Percentiles rank a stretch among this genome's conserved stretches.
These are phyloP conservation scores for Hermaeophaga mercurialis DNA, from an alignment of 2,888 invertebrate genomes.

Conservation along the genomic window DNA sequence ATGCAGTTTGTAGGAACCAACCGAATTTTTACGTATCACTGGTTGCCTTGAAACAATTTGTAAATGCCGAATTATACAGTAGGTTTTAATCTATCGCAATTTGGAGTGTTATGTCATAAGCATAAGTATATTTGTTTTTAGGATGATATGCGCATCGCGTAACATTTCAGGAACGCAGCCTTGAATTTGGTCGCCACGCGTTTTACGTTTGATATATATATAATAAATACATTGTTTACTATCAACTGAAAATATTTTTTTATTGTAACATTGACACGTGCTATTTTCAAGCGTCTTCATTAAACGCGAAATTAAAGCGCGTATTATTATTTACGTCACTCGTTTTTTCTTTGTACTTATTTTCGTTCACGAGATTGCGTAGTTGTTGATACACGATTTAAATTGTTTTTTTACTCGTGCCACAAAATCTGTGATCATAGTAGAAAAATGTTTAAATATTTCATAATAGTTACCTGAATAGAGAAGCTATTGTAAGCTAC, in stretches of 20 bases:
- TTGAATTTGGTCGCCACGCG: not conserved
- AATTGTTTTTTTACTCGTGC: not conserved
- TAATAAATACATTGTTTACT: slow-evolving; percentile 3
- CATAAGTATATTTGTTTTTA: not conserved
- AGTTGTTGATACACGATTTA: not conserved
- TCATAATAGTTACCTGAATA: no score
- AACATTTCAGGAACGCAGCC: not conserved
- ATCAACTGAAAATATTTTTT: slow-evolving; percentile 9
- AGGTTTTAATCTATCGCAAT: not conserved
- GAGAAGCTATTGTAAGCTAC: no score
- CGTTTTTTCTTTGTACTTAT: not conserved
- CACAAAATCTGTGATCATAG: no score
- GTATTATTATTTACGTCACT: slow-evolving; percentile 8
- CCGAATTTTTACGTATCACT: not conserved
- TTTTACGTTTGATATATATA: no score
- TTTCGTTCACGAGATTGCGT: not conserved
- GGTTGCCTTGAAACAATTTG: slow-evolving; percentile 6
- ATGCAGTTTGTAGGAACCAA: not conserved
- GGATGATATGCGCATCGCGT: not conserved
- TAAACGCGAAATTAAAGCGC: slow-evolving; percentile 2
- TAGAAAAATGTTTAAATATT: no score
- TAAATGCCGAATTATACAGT: not conserved
- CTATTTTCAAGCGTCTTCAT: slow-evolving; percentile 14
- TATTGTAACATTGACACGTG: slow-evolving; percentile 2
- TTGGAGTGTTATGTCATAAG: slow-evolving; percentile 9